Evolutionary conservation across 2,888 invertebrate genomes (phyloP), one percentile per base, ranked within the genome.

Genomic region (Drosophila ezoana): DNA sequence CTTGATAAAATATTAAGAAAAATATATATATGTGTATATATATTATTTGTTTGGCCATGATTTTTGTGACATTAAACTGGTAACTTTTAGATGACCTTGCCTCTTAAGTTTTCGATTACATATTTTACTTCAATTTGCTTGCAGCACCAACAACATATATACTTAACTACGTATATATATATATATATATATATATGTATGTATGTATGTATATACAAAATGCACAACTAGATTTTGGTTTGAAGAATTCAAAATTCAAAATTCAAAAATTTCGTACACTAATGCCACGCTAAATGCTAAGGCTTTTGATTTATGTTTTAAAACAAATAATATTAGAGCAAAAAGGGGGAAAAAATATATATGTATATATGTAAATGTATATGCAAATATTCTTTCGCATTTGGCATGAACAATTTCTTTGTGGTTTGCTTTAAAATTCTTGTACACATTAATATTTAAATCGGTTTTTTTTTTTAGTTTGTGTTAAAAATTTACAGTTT

Each of bases 231-330:
- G 78, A 80, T 67, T 80, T 83, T 69, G 66, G 59, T 61, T 80
- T 79, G 64, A 63, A 76, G 81, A 84, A 86, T 84, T 86, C 76
- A 87, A 69, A 84, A 86, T 84, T 86, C 76, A 87, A 69, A 84
- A 81, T 84, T 82, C 76, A 79, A 72, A 66, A 52, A 52, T 76
- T 68, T 70, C 62, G 64, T 73, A 71, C 23, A 68, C 67, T 78
- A 79, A 77, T 59, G 60, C 48, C 74, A 65, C 40, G 41, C 65
- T 74, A 74, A 74, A 86, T 76, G 81, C 84, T 84, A 74, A 66
- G 43, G 35, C 65, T 76, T 53, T 80, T 71, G 61, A 61, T 64
- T 60, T 57, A 48, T 49, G 61, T 71, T 68, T 72, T 56, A 69
- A 56, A 69, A 72, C 68, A 73, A 66, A 72, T 65, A 52, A 63